Evolutionary conservation across 2,888 invertebrate species (phyloP).

Genomic region (Drosophila niveifrons): DNA sequence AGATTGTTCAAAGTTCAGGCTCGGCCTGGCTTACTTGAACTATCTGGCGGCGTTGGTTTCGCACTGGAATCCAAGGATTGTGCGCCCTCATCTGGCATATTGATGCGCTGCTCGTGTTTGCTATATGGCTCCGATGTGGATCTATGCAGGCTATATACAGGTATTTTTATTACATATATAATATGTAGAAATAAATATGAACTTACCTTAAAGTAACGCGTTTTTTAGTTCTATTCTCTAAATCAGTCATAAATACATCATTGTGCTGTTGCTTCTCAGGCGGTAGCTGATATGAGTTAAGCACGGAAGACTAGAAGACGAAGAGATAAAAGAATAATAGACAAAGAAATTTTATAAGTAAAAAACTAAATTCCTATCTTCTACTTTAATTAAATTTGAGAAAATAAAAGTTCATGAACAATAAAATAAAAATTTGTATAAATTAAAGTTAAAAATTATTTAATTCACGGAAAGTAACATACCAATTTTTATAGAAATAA

Average conservation of each 20-base stretch:
- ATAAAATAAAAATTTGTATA: too few species aligned
- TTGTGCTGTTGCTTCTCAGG: slow-evolving; percentile 80
- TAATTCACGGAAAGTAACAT: too few species aligned
- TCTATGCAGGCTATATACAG: slow-evolving; percentile 75
- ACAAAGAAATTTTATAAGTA: too few species aligned
- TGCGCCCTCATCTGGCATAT: slow-evolving; percentile 86
- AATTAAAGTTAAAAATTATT: too few species aligned
- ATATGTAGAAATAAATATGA: background rate
- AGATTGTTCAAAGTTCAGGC: slow-evolving; percentile 34
- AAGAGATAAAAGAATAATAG: too few species aligned
- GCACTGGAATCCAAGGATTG: slow-evolving; percentile 84
- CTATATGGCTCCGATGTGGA: slow-evolving; percentile 85
- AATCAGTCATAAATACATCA: slow-evolving; percentile 87
- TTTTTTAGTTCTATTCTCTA: slow-evolving; percentile 93
- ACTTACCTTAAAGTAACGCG: slow-evolving; percentile 92
- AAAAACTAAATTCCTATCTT: too few species aligned
- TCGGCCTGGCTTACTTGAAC: slow-evolving; percentile 87
- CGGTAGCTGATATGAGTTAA: slow-evolving; percentile 82
- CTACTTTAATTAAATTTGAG: too few species aligned
- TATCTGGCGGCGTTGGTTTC: slow-evolving; percentile 87
- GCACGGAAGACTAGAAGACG: slow-evolving; percentile 78
- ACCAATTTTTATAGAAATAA: too few species aligned
- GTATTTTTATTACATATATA: background rate
- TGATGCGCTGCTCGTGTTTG: slow-evolving; percentile 86
- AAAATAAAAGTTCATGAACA: too few species aligned